Percentiles rank a stretch among this genome's conserved stretches.
phyloP scores from a whole-genome alignment of 2,888 invertebrate genomes.

The Nymphalis polychloros region DNA sequence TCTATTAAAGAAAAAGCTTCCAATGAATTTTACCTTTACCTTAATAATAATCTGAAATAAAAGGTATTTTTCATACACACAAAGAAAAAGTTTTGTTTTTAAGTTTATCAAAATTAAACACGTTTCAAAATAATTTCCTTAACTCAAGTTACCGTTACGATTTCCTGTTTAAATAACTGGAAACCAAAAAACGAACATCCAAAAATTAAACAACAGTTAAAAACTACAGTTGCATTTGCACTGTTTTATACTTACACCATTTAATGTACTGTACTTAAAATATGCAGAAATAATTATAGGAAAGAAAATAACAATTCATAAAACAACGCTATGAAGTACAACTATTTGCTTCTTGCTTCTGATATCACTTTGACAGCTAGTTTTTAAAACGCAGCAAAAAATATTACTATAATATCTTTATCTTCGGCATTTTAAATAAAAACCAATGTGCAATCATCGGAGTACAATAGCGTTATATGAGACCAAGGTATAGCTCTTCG shows the following conservation, averaged over 20 bases:
- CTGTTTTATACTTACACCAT: not conserved
- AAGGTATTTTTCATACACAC: not conserved
- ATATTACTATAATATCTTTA: constrained; percentile 19
- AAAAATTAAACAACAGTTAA: constrained; percentile 7
- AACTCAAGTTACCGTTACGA: constrained; percentile 3
- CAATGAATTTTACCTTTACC: not conserved
- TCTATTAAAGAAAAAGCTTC: not conserved
- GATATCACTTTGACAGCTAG: not conserved
- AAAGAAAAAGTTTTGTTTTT: not conserved
- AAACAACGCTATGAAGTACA: not conserved
- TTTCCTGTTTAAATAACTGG: constrained; percentile 1
- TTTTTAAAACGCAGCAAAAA: constrained; percentile 9
- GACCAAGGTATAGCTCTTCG: constrained; percentile 32
- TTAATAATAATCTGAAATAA: too few relatives aligned
- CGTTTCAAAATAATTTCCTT: not conserved
- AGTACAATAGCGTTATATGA: constrained; percentile 35
- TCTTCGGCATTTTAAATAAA: constrained; percentile 21
- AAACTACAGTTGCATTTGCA: constrained; percentile 4
- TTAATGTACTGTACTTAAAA: not conserved
- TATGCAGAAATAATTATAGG: not conserved
- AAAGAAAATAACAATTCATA: not conserved
- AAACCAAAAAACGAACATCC: constrained; percentile 2
- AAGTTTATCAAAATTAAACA: not conserved
- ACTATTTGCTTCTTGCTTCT: not conserved
- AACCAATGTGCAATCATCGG: constrained; percentile 35